A percentile compares a stretch with the other conserved stretches of the same genome.
These are phyloP conservation scores for Tetraodon nigroviridis DNA, from an alignment of 2,113 vertebrate genomes.

Conservation along the genomic window DNA sequence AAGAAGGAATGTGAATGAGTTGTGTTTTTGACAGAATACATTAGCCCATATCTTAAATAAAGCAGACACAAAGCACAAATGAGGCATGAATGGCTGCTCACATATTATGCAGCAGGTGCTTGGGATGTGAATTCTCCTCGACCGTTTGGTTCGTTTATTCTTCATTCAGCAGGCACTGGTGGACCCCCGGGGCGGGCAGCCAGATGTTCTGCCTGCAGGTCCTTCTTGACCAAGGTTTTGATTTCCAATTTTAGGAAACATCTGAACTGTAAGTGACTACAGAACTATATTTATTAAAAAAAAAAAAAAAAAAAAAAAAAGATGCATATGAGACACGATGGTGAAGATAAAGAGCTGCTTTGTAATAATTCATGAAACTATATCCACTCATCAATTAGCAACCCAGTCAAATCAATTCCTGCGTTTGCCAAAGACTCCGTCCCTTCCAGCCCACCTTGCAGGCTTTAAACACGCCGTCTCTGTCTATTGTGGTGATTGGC, in stretches of 20 bases:
- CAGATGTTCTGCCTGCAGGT: conserved; percentile 51
- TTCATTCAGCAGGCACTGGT: conserved; percentile 24
- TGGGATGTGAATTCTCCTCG: conserved; percentile 11
- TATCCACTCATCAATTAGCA: not conserved
- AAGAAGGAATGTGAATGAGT: too few species aligned
- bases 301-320: not conserved
- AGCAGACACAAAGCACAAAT: conserved; percentile 14
- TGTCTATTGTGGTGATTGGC: not conserved
- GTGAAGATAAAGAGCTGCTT: not conserved
- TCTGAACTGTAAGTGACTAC: conserved; percentile 7
- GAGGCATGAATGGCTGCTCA: conserved; percentile 13
- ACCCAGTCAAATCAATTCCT: too few species aligned
- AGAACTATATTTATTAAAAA: not conserved
- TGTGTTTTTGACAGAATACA: too few species aligned
- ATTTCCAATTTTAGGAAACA: conserved; percentile 36
- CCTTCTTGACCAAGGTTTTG: conserved; percentile 18
- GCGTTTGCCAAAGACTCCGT: not conserved
- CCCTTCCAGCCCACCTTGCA: not conserved
- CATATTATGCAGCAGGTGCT: conserved; percentile 32
- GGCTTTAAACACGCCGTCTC: not conserved
- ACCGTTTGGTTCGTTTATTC: conserved; percentile 11
- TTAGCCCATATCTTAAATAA: not conserved
- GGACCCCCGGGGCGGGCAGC: conserved; percentile 26
- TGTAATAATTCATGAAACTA: not conserved
- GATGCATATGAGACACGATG: not conserved